phyloP scores from a whole-genome alignment of 1,140 invertebrate species.

The Drosophila repletoides region DNA sequence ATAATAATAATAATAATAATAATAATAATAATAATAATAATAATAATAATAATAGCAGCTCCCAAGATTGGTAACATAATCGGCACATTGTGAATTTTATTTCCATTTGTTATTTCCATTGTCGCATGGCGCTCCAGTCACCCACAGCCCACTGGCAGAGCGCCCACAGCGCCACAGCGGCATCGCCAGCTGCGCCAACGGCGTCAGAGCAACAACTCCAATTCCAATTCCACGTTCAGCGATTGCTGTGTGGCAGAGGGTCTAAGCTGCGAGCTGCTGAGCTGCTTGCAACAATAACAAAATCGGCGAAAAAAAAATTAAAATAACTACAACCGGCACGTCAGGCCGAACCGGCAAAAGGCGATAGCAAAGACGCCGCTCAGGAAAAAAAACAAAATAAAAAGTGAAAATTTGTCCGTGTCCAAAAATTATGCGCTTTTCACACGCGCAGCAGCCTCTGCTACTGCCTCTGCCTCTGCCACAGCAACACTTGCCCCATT shows the following conservation, averaged over 20 bases:
- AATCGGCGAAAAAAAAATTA: conserved; percentile 9
- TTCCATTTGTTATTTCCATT: conserved; percentile 62
- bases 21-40: conserved; percentile 41
- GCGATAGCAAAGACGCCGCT: conserved; percentile 30
- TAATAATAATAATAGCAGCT: conserved; percentile 42
- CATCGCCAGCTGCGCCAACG: conserved; percentile 2
- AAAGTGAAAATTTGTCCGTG: conserved; percentile 82
- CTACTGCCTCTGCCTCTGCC: conserved; percentile 12
- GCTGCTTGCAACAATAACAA: conserved; percentile 11
- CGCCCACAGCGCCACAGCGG: background rate
- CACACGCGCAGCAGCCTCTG: conserved; percentile 57
- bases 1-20: too few species aligned
- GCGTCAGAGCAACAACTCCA: background rate
- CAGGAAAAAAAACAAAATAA: conserved; percentile 45
- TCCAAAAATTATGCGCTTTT: conserved; percentile 82
- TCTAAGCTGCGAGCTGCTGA: background rate
- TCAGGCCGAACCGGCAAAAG: conserved; percentile 18
- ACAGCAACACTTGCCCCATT: conserved; percentile 51
- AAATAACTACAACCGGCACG: conserved; percentile 39
- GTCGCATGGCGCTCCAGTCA: conserved; percentile 53
- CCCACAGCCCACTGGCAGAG: conserved; percentile 26
- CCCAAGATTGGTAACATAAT: conserved; percentile 78
- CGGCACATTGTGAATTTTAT: conserved; percentile 70
- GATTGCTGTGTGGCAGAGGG: conserved; percentile 19
- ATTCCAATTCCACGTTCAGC: background rate